Evolutionary conservation across 2,888 invertebrate species (phyloP).

Genomic region (Opisthograptis luteolata): DNA sequence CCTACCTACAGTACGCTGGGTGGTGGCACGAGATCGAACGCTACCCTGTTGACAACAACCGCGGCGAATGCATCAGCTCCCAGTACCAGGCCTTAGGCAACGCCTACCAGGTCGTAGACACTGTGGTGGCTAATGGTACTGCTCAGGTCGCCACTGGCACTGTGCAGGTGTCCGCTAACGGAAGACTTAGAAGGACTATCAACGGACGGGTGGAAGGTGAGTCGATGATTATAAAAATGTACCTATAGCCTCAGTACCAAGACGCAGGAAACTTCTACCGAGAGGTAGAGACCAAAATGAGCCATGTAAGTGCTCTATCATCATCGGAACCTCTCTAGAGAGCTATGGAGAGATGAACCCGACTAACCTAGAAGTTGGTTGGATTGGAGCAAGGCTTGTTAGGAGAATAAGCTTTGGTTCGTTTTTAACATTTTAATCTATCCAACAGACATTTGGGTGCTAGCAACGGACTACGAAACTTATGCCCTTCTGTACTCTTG

Average conservation of each 20-base stretch:
- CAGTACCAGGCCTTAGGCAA: conserved; percentile 46
- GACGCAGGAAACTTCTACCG: too few species aligned
- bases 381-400: too few species aligned
- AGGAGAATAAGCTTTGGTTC: too few species aligned
- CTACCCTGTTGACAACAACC: conserved; percentile 51
- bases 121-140: conserved; percentile 47
- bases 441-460: conserved; percentile 63
- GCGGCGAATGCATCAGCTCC: conserved; percentile 62
- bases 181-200: conserved; percentile 52
- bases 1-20: conserved; percentile 58
- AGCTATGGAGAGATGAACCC: too few species aligned
- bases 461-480: conserved; percentile 67
- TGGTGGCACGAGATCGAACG: conserved; percentile 75
- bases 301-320: too few species aligned
- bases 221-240: background rate
- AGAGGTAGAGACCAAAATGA: too few species aligned
- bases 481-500: conserved; percentile 72
- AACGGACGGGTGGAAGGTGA: conserved; percentile 42
- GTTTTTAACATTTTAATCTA: conserved; percentile 6
- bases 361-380: too few species aligned
- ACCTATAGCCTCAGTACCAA: too few species aligned
- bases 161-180: conserved; percentile 48
- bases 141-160: conserved; percentile 48
- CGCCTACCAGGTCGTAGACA: conserved; percentile 53
- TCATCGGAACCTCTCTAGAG: too few species aligned